Percentiles rank a stretch among this genome's conserved stretches.
phyloP scores from a whole-genome alignment of 1,140 invertebrate genomes.

The Eumeta japonica region DNA sequence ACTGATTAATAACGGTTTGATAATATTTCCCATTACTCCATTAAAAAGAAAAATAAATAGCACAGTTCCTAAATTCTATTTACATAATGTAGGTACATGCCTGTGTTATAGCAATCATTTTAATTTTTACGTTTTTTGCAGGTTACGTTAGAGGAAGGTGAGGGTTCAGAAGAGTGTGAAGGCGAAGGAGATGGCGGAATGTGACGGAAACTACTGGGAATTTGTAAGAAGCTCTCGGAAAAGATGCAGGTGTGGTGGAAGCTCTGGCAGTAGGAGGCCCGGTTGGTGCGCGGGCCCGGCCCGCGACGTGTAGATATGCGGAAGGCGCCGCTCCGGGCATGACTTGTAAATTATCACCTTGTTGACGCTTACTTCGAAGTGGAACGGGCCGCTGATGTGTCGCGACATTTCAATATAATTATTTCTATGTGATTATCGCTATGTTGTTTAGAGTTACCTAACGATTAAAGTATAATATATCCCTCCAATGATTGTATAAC shows the following conservation, averaged over 20 bases:
- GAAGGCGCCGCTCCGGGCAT: not conserved
- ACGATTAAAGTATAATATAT: constrained; percentile 43
- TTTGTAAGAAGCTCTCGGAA: constrained; percentile 81
- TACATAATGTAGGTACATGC: not conserved
- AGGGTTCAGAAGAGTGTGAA: constrained; percentile 62
- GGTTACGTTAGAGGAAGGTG: constrained; percentile 83
- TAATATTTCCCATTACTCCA: too few species aligned
- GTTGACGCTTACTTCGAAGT: constrained; percentile 52
- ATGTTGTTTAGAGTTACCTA: constrained; percentile 55
- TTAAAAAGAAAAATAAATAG: too few species aligned
- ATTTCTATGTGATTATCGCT: constrained; percentile 47
- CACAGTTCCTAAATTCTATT: too few species aligned
- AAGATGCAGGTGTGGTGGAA: constrained; percentile 81
- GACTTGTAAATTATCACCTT: constrained; percentile 29
- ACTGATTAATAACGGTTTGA: too few species aligned
- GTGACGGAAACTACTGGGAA: constrained; percentile 84
- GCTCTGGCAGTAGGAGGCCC: constrained; percentile 61
- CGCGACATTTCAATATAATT: constrained; percentile 46
- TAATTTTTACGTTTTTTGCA: constrained; percentile 44
- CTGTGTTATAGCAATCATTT: constrained; percentile 4
- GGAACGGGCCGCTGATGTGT: constrained; percentile 29
- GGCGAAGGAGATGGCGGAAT: constrained; percentile 69
- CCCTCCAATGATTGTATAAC: constrained; percentile 53
- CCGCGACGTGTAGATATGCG: too few species aligned
- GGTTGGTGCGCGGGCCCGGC: constrained; percentile 6